phyloP scores from a whole-genome alignment of 2,888 invertebrate genomes.

The Andrena bicolor region DNA sequence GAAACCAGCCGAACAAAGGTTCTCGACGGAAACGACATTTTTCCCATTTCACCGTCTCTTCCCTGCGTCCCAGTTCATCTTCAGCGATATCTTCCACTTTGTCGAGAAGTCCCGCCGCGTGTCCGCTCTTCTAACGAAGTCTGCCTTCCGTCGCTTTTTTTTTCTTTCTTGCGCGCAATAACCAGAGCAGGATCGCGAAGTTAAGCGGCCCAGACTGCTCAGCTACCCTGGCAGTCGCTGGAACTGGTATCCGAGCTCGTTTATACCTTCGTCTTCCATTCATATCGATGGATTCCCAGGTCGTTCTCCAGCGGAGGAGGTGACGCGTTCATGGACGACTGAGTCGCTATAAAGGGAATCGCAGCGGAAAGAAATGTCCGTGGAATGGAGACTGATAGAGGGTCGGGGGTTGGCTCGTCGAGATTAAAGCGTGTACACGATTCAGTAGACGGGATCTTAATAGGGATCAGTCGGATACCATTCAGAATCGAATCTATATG shows the following conservation, averaged over 20 bases:
- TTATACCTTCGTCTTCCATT: slow-evolving; percentile 32
- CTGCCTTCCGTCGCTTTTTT: slow-evolving; percentile 23
- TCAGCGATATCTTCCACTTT: not conserved
- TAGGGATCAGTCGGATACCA: not conserved
- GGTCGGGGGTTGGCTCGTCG: not conserved
- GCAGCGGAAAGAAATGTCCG: slow-evolving; percentile 1
- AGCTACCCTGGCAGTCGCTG: slow-evolving; percentile 27
- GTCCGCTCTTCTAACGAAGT: not conserved
- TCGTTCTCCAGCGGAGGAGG: slow-evolving; percentile 18
- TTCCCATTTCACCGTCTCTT: not conserved
- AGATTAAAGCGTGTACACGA: not conserved
- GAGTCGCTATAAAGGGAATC: slow-evolving; percentile 25
- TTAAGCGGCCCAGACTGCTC: slow-evolving; percentile 34
- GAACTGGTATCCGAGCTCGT: slow-evolving; percentile 28
- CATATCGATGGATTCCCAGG: slow-evolving; percentile 40
- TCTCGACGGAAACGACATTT: not conserved
- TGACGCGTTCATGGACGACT: slow-evolving; percentile 14
- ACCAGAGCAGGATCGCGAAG: slow-evolving; percentile 27
- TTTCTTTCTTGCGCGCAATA: slow-evolving; percentile 40
- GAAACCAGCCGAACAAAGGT: not conserved
- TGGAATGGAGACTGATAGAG: not conserved
- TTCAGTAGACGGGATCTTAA: not conserved
- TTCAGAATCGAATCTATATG: not conserved
- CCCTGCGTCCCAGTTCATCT: not conserved
- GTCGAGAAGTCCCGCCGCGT: not conserved